Conservation (phyloP, 2,888 invertebrate genomes). For the Megaustenia siamemsis region DNA sequence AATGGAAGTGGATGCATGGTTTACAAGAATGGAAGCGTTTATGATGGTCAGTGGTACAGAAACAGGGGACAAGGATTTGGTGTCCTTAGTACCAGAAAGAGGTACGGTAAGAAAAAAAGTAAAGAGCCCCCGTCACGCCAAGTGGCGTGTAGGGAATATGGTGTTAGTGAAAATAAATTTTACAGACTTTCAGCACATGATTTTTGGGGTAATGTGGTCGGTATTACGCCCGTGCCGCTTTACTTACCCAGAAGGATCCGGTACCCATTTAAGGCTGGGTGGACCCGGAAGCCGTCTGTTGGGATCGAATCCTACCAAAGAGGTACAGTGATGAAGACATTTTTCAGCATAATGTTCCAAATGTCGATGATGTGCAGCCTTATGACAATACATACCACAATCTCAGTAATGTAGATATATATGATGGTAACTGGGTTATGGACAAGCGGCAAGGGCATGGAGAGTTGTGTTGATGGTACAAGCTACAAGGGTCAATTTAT, state of each 20-base stretch:
- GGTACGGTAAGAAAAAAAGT: too few relatives aligned
- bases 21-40: conserved; percentile 75
- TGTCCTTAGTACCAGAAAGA: conserved; percentile 66
- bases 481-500: conserved; percentile 69
- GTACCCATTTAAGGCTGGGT: too few relatives aligned
- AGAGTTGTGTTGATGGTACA: conserved; percentile 74
- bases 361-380: conserved; percentile 75
- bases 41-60: conserved; percentile 78
- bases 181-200: too few relatives aligned
- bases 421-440: conserved; percentile 78
- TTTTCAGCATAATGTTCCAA: conserved; percentile 69
- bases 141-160: too few relatives aligned
- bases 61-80: conserved; percentile 79
- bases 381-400: conserved; percentile 69
- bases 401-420: conserved; percentile 76
- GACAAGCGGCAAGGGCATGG: conserved; percentile 79
- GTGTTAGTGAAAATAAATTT: too few relatives aligned
- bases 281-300: too few relatives aligned
- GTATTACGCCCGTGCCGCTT: too few relatives aligned
- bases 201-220: too few relatives aligned
- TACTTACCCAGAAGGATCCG: too few relatives aligned
- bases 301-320: too few relatives aligned
- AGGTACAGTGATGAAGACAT: conserved; percentile 75
- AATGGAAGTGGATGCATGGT: conserved; percentile 78
- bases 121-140: too few relatives aligned